Evolutionary conservation across 2,797 vertebrate genomes (phyloP), one percentile per base, ranked within the genome.

Genomic region (Spinus pinus): DNA sequence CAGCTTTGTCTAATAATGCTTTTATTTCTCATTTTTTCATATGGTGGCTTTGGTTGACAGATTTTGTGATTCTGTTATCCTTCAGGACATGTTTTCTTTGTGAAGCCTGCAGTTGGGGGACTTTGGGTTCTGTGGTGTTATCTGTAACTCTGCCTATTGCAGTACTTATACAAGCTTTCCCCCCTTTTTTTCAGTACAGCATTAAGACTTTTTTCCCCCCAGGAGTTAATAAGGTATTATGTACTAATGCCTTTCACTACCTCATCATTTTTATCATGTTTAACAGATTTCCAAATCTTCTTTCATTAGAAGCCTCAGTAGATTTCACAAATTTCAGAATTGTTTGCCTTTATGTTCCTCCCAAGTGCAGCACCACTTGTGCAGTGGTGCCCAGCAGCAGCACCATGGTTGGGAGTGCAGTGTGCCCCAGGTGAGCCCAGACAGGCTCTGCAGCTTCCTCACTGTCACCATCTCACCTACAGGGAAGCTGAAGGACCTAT

Each of bases 11-110:
- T 44, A 75, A 72, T 49, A 85, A 61, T 81, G 61, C 33, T 93
- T 91, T 94, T 90, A 62, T 96, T 88, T 95, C 65, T 94, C 10
- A 12, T 62, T 85, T 84, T 84, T 93, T 91, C 42, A 31, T 67
- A 27, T 39, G 58, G 79, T 54, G 50, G 42, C 44, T 94, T 77
- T 94, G 73, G 18, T 58, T 73, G 75, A 53, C 31, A 58, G 67
- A 75, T 64, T 93, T 81, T 66, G n/a, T 53, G 72, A 83, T 92
- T 87, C 47, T 75, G 31, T 92, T 94, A 67, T 23, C 54, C 62
- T 93, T 79, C 41, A 64, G 81, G 57, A 51, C 50, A 39, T 49
- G 8, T 27, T 25, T 27, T 27, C 35, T 58, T 58, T 37, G 17
- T 37, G 28, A 28, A 37, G 57, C 35, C 12, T 58, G 57, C 25